phyloP scores from a whole-genome alignment of 2,113 vertebrate genomes.

The Pao palembangensis region DNA sequence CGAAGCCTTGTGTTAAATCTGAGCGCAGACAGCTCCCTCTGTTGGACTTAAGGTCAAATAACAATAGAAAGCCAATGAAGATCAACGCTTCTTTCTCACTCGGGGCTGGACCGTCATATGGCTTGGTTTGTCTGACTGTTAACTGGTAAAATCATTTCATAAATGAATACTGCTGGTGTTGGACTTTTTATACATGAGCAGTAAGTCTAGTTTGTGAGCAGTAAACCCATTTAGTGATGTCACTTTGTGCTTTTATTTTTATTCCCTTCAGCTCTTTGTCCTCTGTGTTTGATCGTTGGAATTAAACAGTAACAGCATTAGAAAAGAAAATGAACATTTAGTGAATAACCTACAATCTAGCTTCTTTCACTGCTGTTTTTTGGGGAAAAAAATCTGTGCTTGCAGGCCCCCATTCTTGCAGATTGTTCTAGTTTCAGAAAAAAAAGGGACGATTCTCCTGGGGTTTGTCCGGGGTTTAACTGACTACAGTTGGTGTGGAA shows the following conservation, averaged over 20 bases:
- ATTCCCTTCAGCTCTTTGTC: too few relatives aligned
- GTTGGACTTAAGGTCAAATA: not conserved
- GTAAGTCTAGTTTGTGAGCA: too few relatives aligned
- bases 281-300: too few relatives aligned
- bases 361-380: not conserved
- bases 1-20: not conserved
- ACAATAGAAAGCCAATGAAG: not conserved
- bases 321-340: not conserved
- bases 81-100: not conserved
- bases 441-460: not conserved
- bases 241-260: too few relatives aligned
- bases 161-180: too few relatives aligned
- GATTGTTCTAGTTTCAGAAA: not conserved
- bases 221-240: too few relatives aligned
- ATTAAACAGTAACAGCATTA: not conserved
- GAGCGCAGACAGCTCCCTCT: not conserved
- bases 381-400: not conserved
- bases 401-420: not conserved
- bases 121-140: not conserved
- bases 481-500: not conserved
- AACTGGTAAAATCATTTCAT: too few relatives aligned
- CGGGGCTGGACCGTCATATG: too few relatives aligned
- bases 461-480: conserved; percentile 10
- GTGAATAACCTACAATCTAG: too few relatives aligned
- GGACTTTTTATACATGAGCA: too few relatives aligned